Conservation (phyloP, 2,797 vertebrate species). For the Sphenodon punctatus region DNA sequence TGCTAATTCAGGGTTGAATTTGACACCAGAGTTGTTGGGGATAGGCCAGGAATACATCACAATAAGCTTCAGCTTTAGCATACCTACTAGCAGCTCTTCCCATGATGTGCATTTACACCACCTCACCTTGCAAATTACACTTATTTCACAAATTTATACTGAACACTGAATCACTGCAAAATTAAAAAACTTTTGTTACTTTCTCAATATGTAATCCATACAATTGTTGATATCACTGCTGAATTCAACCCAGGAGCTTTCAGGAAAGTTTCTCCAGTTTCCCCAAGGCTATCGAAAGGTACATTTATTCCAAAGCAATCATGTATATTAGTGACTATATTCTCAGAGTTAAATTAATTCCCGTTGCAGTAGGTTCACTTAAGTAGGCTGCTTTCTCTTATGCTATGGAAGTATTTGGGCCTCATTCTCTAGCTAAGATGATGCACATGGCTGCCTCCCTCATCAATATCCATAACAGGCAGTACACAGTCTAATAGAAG, state of each 20-base stretch:
- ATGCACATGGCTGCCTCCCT: neutral
- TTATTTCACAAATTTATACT: no score
- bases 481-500: neutral
- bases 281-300: neutral
- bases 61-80: neutral
- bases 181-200: neutral
- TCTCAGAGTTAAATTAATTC: neutral
- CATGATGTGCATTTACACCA: neutral
- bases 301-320: neutral
- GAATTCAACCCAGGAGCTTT: neutral
- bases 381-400: neutral
- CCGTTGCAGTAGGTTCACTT: neutral
- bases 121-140: neutral
- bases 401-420: neutral
- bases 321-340: conserved; percentile 8
- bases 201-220: neutral
- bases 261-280: neutral
- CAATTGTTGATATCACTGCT: neutral
- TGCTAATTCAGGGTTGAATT: neutral
- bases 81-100: neutral
- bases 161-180: no score
- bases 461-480: neutral
- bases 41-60: neutral
- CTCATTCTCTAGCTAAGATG: neutral
- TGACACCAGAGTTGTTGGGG: neutral